Evolutionary conservation across 2,797 vertebrate genomes (phyloP).

Genomic region (Clarias laeviceps): DNA sequence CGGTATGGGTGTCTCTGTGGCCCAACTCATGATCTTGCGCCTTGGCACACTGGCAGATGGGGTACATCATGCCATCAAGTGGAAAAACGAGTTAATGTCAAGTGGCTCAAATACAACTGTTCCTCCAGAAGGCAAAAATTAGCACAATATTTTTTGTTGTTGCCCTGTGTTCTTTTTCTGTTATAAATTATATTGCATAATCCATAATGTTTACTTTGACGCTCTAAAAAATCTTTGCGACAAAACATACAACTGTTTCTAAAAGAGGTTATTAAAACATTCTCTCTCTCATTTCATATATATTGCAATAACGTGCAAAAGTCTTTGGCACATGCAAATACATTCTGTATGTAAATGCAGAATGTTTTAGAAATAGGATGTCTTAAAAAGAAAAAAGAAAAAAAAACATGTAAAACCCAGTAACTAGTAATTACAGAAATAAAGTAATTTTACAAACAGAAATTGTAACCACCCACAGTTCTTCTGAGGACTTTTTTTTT

Average conservation of each 20-base stretch:
- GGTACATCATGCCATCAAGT: constrained; percentile 56
- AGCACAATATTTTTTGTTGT: neutral
- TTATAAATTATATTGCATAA: neutral
- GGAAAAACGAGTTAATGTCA: constrained; percentile 51
- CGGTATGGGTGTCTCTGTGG: constrained; percentile 40
- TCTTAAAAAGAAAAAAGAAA: no score
- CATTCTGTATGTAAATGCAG: no score
- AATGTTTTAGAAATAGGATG: no score
- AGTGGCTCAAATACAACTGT: constrained; percentile 33
- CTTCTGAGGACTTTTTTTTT: no score
- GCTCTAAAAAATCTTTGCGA: neutral
- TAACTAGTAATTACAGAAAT: no score
- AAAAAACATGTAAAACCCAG: no score
- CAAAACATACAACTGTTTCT: neutral
- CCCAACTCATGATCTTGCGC: constrained; percentile 50
- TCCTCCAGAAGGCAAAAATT: constrained; percentile 16
- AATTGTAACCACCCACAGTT: no score
- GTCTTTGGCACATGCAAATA: no score
- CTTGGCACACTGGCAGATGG: constrained; percentile 57
- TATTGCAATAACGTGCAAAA: no score
- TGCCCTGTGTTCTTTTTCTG: neutral
- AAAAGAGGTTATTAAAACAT: neutral
- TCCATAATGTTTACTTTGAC: neutral
- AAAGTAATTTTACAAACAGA: no score
- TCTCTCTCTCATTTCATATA: no score